Evolutionary conservation across 1,140 invertebrate genomes (phyloP).

Genomic region (Thaumetopoea pityocampa): DNA sequence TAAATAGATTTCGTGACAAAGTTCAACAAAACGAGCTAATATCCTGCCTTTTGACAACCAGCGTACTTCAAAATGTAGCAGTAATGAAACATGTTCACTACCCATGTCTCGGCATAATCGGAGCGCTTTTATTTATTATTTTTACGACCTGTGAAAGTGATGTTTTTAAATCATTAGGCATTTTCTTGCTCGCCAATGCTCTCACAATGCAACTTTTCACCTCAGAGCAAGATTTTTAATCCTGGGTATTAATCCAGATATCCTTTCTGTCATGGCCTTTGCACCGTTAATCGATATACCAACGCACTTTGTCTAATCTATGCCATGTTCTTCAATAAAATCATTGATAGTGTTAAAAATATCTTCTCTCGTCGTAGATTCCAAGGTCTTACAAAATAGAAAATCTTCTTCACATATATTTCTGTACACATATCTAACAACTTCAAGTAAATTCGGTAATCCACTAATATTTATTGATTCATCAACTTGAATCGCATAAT

Average conservation of each 20-base stretch:
- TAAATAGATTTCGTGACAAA: too few species aligned
- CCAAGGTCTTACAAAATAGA: slow-evolving; percentile 22
- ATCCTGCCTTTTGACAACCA: too few species aligned
- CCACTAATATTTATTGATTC: slow-evolving; percentile 30
- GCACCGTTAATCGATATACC: slow-evolving; percentile 30
- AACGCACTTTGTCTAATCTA: slow-evolving; percentile 29
- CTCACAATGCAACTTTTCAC: slow-evolving; percentile 14
- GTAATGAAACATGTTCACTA: too few species aligned
- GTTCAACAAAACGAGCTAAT: too few species aligned
- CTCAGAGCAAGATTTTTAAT: slow-evolving; percentile 17
- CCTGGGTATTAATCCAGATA: slow-evolving; percentile 15
- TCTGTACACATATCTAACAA: slow-evolving; percentile 25
- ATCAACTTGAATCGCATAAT: slow-evolving; percentile 28
- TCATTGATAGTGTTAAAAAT: slow-evolving; percentile 24
- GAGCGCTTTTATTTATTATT: not conserved
- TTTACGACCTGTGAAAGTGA: not conserved
- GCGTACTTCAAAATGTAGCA: too few species aligned
- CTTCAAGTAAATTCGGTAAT: slow-evolving; percentile 14
- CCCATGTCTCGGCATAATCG: not conserved
- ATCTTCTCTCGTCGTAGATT: slow-evolving; percentile 20
- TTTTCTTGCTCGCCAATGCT: slow-evolving; percentile 15
- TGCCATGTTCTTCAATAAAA: slow-evolving; percentile 27
- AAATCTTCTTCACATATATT: slow-evolving; percentile 20
- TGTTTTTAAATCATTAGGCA: not conserved
- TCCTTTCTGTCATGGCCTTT: slow-evolving; percentile 25